These are phyloP conservation scores for Tetraodon nigroviridis DNA, from an alignment of 2,113 vertebrate genomes.

Conservation along the genomic window DNA sequence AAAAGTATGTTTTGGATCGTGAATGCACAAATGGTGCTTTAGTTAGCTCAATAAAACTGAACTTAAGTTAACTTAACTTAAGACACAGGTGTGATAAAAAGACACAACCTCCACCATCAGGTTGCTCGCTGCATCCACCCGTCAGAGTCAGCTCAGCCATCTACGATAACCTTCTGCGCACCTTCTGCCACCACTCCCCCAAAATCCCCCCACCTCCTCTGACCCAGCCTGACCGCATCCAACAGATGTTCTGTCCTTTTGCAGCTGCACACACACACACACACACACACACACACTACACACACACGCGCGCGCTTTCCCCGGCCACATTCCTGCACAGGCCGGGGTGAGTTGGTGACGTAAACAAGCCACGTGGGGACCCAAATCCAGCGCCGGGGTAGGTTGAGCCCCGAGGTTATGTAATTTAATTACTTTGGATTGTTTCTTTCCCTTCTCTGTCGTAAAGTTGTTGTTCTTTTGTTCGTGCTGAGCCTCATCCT, in stretches of 20 bases:
- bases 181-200: too few relatives aligned
- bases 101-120: too few relatives aligned
- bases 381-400: conserved; percentile 36
- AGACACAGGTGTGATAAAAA: too few relatives aligned
- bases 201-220: neutral
- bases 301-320: conserved; percentile 6
- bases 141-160: too few relatives aligned
- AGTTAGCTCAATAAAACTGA: too few relatives aligned
- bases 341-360: conserved; percentile 42
- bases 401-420: conserved; percentile 41
- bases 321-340: conserved; percentile 55
- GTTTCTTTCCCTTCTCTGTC: conserved; percentile 42
- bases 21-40: too few relatives aligned
- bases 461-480: conserved; percentile 50
- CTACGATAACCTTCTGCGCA: too few relatives aligned
- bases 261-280: conserved; percentile 46
- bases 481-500: conserved; percentile 43
- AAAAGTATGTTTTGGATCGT: too few relatives aligned
- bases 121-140: too few relatives aligned
- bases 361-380: conserved; percentile 48
- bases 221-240: conserved; percentile 50
- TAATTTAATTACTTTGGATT: conserved; percentile 60
- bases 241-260: conserved; percentile 58
- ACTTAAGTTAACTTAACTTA: too few relatives aligned
- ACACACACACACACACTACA: conserved; percentile 16